These are phyloP conservation scores for Zosterops lateralis DNA, from an alignment of 2,113 vertebrate species.

Conservation along the genomic window DNA sequence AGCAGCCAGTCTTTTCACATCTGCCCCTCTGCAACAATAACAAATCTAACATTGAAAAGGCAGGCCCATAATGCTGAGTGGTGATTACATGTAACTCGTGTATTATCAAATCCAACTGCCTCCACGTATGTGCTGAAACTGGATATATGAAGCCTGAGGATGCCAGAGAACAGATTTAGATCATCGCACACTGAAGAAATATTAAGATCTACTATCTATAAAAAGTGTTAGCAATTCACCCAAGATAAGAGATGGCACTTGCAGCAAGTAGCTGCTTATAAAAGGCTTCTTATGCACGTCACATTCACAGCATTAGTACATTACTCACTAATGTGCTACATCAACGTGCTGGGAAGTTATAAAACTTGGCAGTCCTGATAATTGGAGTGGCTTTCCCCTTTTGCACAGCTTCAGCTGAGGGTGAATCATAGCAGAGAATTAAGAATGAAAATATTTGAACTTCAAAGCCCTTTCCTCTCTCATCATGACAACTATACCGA, in stretches of 20 bases:
- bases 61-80: background rate
- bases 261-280: background rate
- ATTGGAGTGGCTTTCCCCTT: background rate
- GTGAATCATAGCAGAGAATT: background rate
- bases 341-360: background rate
- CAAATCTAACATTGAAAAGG: conserved; percentile 2
- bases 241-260: conserved; percentile 15
- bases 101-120: background rate
- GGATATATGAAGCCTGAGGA: conserved; percentile 12
- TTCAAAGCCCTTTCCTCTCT: background rate
- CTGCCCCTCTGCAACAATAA: conserved; percentile 38
- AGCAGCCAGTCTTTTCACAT: background rate
- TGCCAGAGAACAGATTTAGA: conserved; percentile 50
- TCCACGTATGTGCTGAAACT: conserved; percentile 29
- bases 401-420: background rate
- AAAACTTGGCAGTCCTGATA: background rate
- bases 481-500: background rate
- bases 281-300: background rate
- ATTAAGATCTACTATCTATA: conserved; percentile 37
- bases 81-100: background rate
- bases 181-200: conserved; percentile 9
- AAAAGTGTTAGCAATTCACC: conserved; percentile 22
- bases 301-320: conserved; percentile 28
- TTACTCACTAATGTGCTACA: background rate
- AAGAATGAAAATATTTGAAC: conserved; percentile 5